A percentile compares a stretch with the other conserved stretches of the same genome.
These are phyloP conservation scores for Sphaerophoria rueppellii DNA, from an alignment of 2,888 invertebrate species.

Conservation along the genomic window DNA sequence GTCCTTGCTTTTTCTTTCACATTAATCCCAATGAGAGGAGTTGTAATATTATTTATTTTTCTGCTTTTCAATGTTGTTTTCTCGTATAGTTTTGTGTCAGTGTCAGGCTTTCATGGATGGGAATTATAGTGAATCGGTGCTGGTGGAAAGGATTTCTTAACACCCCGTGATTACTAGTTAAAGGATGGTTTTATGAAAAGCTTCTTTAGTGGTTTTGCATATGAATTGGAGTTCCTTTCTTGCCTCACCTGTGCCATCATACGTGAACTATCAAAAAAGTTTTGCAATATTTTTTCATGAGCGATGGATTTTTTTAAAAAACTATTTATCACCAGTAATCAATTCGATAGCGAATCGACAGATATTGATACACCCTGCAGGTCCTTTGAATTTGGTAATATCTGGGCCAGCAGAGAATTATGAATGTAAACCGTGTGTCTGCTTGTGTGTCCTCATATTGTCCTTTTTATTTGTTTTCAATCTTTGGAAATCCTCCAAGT, in stretches of 20 bases:
- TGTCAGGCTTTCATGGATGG: constrained; percentile 17
- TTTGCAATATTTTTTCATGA: constrained; percentile 32
- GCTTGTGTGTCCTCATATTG: constrained; percentile 11
- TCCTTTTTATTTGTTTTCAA: constrained; percentile 69
- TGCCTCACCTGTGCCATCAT: constrained; percentile 42
- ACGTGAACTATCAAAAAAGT: constrained; percentile 43
- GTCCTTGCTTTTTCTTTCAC: not conserved
- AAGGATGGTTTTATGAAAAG: constrained; percentile 54
- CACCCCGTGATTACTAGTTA: constrained; percentile 68
- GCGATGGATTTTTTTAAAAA: constrained; percentile 2
- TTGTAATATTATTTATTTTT: constrained; percentile 1
- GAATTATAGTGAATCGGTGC: not conserved
- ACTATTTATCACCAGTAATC: constrained; percentile 22
- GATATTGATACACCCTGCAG: not conserved
- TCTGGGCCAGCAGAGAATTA: constrained; percentile 7
- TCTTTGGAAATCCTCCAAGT: constrained; percentile 66
- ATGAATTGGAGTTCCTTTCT: not conserved
- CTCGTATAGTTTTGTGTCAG: constrained; percentile 8
- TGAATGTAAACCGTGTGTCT: constrained; percentile 12
- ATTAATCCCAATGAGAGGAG: not conserved
- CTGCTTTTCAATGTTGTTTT: not conserved
- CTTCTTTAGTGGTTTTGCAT: constrained; percentile 33
- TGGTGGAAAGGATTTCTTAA: constrained; percentile 25
- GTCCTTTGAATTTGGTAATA: constrained; percentile 6
- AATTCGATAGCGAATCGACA: not conserved